Evolutionary conservation across 1,140 invertebrate genomes (phyloP), one percentile per base, ranked within the genome.

Genomic region (Carcinoscorpius rotundicauda): DNA sequence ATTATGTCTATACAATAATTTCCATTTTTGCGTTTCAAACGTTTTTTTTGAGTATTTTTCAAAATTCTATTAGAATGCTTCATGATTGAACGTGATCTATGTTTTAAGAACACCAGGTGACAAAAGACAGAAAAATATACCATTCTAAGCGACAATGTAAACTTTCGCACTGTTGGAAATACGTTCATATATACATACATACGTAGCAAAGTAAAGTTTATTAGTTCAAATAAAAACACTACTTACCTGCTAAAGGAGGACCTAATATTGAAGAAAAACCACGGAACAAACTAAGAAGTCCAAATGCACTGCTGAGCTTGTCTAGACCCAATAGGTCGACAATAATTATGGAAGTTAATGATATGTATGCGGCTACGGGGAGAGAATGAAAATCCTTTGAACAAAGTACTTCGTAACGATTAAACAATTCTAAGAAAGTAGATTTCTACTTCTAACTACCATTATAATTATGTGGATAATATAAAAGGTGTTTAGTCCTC

Each of bases 271-370:
- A 88, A 0, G 94, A 91, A 52, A 88, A 86, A 48, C 96, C 96
- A 77, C 95, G 85, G 80, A 97, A 96, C 68, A 98, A 79, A 71
- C 97, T 93, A 60, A 98, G 80, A 62, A 98, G 81, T 52, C 96
- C 96, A 77, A 98, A 99, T 48, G 94, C 93, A 76, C 95, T 98
- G 55, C 95, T 97, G 66, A 98, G 79, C 77, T 92, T 93, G 71
- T 97, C 93, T 72, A 98, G 79, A 9, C 96, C 96, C 52, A 99
- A 81, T 11, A 98, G 79, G 74, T 98, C 95, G 69, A 97, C 94
- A 60, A 99, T 81, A 72, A 99, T 96, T 74, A 98, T 98, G 29
- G 96, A 98, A 52, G 95, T 98, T 56, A 99, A 79, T 1, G 93
- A 97, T 71, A 98, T 96, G 77, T 97, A 98, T 51, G 93, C 94